Evolutionary conservation across 2,888 invertebrate genomes (phyloP).

Genomic region (Sicus ferrugineus): DNA sequence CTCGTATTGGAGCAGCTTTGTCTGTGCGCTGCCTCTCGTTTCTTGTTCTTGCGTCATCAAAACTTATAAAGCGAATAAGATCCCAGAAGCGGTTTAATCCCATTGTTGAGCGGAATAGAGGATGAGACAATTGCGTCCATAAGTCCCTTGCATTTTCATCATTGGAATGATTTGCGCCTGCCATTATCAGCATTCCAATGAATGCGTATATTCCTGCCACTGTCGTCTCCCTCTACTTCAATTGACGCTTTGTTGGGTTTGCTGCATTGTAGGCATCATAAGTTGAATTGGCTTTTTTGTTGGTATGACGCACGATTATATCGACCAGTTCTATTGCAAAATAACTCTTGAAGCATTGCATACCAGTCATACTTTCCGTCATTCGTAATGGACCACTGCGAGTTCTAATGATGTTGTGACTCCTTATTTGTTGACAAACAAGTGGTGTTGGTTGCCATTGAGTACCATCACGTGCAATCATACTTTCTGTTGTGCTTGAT

Average conservation of each 20-base stretch:
- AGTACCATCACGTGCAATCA: too few species aligned
- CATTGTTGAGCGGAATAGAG: constrained; percentile 37
- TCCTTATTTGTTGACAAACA: too few species aligned
- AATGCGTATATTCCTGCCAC: constrained; percentile 29
- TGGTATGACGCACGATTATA: constrained; percentile 8
- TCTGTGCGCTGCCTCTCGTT: too few species aligned
- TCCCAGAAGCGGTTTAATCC: constrained; percentile 43
- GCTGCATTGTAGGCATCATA: constrained; percentile 18
- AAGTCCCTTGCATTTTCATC: constrained; percentile 14
- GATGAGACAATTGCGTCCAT: constrained; percentile 25
- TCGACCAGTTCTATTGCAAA: constrained; percentile 17
- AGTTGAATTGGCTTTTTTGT: background rate
- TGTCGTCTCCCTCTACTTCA: constrained; percentile 13
- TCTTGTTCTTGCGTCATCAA: constrained; percentile 49
- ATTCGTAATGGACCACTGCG: constrained; percentile 30
- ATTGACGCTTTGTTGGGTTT: constrained; percentile 31
- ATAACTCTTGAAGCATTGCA: constrained; percentile 6
- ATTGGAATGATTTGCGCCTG: constrained; percentile 18
- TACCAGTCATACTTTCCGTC: constrained; percentile 25
- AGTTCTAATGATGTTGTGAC: too few species aligned
- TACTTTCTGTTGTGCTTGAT: constrained; percentile 21
- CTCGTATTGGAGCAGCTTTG: constrained; percentile 46
- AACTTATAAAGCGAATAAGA: constrained; percentile 48
- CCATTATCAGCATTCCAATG: constrained; percentile 32
- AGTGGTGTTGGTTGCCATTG: constrained; percentile 22